Conservation (phyloP, 2,888 invertebrate species). For the Schizaphis graminum region DNA sequence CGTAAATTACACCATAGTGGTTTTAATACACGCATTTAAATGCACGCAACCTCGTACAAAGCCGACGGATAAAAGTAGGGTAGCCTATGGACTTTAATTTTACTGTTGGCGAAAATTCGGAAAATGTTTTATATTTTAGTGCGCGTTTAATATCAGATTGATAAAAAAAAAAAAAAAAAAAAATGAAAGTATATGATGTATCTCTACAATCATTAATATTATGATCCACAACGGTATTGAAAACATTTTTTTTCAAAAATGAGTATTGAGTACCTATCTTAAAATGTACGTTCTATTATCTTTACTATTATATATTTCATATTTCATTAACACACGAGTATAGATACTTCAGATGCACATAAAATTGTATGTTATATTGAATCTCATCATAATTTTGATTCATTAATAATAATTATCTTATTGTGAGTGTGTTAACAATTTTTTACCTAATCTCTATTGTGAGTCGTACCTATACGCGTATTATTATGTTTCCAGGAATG, state of each 20-base stretch:
- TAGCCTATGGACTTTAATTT: slow-evolving; percentile 29
- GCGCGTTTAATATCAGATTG: not conserved
- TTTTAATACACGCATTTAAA: slow-evolving; percentile 47
- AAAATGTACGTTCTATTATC: not conserved
- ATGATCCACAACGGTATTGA: not conserved
- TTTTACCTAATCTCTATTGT: not conserved
- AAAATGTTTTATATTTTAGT: slow-evolving; percentile 9
- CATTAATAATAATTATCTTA: not conserved
- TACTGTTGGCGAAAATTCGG: not conserved
- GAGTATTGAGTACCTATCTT: not conserved
- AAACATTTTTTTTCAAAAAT: not conserved
- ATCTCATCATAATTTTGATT: not conserved
- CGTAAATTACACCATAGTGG: slow-evolving; percentile 44
- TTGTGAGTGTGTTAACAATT: not conserved
- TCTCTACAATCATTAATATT: not conserved
- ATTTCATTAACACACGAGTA: not conserved
- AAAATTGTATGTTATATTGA: not conserved
- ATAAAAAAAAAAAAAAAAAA: no score
- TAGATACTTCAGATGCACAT: not conserved
- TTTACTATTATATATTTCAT: not conserved
- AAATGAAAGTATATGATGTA: not conserved
- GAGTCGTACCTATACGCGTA: not conserved
- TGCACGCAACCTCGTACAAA: not conserved
- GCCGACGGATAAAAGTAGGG: not conserved
- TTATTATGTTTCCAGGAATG: not conserved